Percentiles rank a stretch among this genome's conserved stretches.
Conservation (phyloP, 2,113 vertebrate genomes). For the Tamias sibiricus region DNA sequence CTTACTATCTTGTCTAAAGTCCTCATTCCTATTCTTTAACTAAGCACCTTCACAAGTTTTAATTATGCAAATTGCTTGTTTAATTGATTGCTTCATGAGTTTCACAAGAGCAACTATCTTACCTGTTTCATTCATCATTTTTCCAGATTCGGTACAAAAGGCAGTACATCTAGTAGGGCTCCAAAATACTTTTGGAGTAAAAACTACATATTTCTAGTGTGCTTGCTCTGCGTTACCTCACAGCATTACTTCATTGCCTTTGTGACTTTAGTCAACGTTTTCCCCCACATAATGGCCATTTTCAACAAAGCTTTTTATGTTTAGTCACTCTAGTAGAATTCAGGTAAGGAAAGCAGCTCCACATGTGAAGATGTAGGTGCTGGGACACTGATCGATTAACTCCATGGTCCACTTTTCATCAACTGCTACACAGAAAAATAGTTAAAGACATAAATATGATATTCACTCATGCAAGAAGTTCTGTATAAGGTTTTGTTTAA, state of each 20-base stretch:
- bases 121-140: not conserved
- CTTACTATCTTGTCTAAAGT: too few relatives aligned
- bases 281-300: not conserved
- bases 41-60: not conserved
- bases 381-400: not conserved
- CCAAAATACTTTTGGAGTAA: not conserved
- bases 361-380: not conserved
- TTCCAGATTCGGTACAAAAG: not conserved
- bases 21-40: not conserved
- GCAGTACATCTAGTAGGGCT: not conserved
- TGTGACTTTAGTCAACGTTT: not conserved
- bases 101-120: not conserved
- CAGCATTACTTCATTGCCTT: not conserved
- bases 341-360: not conserved
- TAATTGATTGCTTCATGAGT: not conserved
- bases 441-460: slow-evolving; percentile 35
- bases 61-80: not conserved
- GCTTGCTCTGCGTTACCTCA: not conserved
- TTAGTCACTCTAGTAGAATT: not conserved
- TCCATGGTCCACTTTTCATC: not conserved
- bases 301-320: slow-evolving; percentile 13
- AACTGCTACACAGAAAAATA: not conserved
- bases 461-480: not conserved
- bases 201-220: not conserved
- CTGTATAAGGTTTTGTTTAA: not conserved